These are phyloP conservation scores for Heliconius sara DNA, from an alignment of 2,888 invertebrate species.

Conservation along the genomic window DNA sequence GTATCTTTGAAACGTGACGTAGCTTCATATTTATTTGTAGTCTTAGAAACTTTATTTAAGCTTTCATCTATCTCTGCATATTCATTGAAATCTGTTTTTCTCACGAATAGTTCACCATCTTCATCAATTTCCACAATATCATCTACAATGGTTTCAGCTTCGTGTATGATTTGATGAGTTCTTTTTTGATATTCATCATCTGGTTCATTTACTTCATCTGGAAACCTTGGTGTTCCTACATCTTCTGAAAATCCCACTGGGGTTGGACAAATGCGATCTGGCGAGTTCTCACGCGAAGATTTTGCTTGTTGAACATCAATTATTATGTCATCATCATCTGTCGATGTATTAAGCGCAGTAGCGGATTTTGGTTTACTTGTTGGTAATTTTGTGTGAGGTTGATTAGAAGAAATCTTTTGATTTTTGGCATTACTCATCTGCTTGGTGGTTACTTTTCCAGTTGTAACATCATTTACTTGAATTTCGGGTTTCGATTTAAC, in stretches of 20 bases:
- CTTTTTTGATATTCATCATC: constrained; percentile 85
- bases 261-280: constrained; percentile 87
- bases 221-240: constrained; percentile 87
- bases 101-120: constrained; percentile 77
- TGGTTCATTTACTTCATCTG: constrained; percentile 89
- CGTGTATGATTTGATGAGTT: constrained; percentile 77
- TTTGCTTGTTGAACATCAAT: constrained; percentile 89
- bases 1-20: constrained; percentile 63
- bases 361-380: constrained; percentile 77
- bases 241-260: constrained; percentile 85
- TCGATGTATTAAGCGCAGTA: constrained; percentile 79
- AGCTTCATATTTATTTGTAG: constrained; percentile 70
- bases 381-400: constrained; percentile 66
- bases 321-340: constrained; percentile 84
- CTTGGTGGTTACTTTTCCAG: constrained; percentile 62
- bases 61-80: constrained; percentile 78
- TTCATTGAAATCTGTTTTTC: constrained; percentile 64
- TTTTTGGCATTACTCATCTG: constrained; percentile 53
- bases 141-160: constrained; percentile 86
- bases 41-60: constrained; percentile 82
- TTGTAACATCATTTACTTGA: constrained; percentile 69
- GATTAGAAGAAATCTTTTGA: constrained; percentile 61
- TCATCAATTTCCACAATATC: constrained; percentile 82
- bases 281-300: constrained; percentile 90
- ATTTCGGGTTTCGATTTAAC: constrained; percentile 81